These are phyloP conservation scores for Syritta pipiens DNA, from an alignment of 2,888 invertebrate genomes.

Conservation along the genomic window DNA sequence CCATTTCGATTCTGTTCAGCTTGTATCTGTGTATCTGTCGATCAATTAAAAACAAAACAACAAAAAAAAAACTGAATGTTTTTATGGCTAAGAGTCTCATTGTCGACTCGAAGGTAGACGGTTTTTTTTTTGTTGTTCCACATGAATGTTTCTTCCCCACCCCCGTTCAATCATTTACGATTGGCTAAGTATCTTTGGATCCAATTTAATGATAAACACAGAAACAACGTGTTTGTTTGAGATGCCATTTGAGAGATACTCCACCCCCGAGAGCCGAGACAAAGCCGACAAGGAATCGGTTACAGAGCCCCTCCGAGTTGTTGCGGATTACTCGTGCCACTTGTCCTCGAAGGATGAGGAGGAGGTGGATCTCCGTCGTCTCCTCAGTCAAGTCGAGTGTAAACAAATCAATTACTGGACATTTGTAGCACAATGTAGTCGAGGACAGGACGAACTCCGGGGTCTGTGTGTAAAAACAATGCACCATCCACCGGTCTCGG, in stretches of 20 bases:
- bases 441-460: too few species aligned
- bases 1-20: not conserved
- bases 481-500: too few species aligned
- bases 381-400: not conserved
- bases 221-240: slow-evolving; percentile 1
- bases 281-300: not conserved
- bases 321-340: not conserved
- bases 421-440: not conserved
- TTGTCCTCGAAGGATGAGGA: not conserved
- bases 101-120: too few species aligned
- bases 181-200: not conserved
- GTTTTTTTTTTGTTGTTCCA: too few species aligned
- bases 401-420: not conserved
- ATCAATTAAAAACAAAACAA: slow-evolving; percentile 1
- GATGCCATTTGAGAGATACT: not conserved
- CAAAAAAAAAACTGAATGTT: too few species aligned
- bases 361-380: too few species aligned
- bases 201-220: slow-evolving; percentile 6
- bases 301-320: not conserved
- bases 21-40: too few species aligned
- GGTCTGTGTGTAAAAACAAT: too few species aligned
- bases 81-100: too few species aligned
- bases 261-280: too few species aligned
- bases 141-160: too few species aligned
- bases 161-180: not conserved